Conservation (phyloP, 1,140 invertebrate genomes). For the Hypothenemus hampei region DNA sequence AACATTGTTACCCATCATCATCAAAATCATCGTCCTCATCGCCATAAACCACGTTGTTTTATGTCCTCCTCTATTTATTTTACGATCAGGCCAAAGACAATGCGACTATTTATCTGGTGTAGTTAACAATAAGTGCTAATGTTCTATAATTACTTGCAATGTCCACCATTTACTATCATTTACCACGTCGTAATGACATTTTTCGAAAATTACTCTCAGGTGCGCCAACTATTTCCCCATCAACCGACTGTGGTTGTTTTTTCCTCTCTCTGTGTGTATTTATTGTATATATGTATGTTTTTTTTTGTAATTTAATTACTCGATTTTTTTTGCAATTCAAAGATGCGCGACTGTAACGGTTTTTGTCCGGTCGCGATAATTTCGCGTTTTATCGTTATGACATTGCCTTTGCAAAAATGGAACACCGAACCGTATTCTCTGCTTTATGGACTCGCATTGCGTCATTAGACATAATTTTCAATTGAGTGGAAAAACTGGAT, state of each 20-base stretch:
- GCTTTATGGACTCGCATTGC: slow-evolving; percentile 6
- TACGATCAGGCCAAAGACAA: slow-evolving; percentile 15
- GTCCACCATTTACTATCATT: slow-evolving; percentile 20
- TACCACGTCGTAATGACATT: slow-evolving; percentile 16
- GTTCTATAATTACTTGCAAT: slow-evolving; percentile 23
- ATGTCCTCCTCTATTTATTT: slow-evolving; percentile 24
- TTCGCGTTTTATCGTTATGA: slow-evolving; percentile 13
- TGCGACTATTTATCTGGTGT: slow-evolving; percentile 11
- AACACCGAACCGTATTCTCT: slow-evolving; percentile 11
- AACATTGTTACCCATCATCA: too few species aligned
- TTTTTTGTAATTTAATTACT: slow-evolving; percentile 15
- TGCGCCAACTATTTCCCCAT: not conserved
- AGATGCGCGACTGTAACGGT: slow-evolving; percentile 8
- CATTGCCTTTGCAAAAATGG: slow-evolving; percentile 14
- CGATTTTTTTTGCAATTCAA: slow-evolving; percentile 3
- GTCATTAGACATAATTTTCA: too few species aligned
- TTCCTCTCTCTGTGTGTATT: too few species aligned
- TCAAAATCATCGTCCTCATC: too few species aligned
- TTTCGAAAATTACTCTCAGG: slow-evolving; percentile 5
- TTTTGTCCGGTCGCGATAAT: slow-evolving; percentile 10
- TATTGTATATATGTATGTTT: slow-evolving; percentile 4
- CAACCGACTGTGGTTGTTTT: too few species aligned
- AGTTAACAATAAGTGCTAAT: slow-evolving; percentile 22
- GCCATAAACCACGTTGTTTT: slow-evolving; percentile 11
- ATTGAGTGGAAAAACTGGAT: too few species aligned